Conservation (phyloP, 2,797 vertebrate genomes). For the Molossus alvarezi region DNA sequence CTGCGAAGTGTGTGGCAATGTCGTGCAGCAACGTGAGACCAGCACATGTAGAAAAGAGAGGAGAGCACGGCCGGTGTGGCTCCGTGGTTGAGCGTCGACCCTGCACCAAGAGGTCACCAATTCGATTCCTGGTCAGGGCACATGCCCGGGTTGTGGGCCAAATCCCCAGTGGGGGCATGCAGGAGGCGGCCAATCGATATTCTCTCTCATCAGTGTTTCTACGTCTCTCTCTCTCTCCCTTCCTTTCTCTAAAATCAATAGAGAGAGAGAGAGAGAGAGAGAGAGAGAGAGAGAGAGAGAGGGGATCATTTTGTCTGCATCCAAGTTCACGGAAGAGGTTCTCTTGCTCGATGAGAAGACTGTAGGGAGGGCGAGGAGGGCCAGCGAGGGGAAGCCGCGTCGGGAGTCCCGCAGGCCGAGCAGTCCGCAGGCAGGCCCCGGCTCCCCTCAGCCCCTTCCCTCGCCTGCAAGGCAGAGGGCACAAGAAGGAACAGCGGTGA, state of each 20-base stretch:
- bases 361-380: neutral
- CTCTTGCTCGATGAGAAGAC: neutral
- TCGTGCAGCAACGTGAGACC: neutral
- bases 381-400: neutral
- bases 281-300: neutral
- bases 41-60: neutral
- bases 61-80: neutral
- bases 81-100: too few relatives aligned
- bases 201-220: too few relatives aligned
- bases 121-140: too few relatives aligned
- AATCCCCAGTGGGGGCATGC: too few relatives aligned
- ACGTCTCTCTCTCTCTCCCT: too few relatives aligned
- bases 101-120: too few relatives aligned
- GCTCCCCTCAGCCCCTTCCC: neutral
- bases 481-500: neutral
- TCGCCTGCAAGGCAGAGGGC: neutral
- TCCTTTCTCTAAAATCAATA: too few relatives aligned
- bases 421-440: fast-evolving
- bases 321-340: neutral
- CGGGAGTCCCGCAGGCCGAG: neutral
- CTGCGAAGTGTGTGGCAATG: neutral
- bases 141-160: too few relatives aligned
- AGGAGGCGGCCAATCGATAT: too few relatives aligned
- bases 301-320: neutral
- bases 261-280: too few relatives aligned